phyloP scores from a whole-genome alignment of 2,797 vertebrate genomes.

The Girardinus metallicus region DNA sequence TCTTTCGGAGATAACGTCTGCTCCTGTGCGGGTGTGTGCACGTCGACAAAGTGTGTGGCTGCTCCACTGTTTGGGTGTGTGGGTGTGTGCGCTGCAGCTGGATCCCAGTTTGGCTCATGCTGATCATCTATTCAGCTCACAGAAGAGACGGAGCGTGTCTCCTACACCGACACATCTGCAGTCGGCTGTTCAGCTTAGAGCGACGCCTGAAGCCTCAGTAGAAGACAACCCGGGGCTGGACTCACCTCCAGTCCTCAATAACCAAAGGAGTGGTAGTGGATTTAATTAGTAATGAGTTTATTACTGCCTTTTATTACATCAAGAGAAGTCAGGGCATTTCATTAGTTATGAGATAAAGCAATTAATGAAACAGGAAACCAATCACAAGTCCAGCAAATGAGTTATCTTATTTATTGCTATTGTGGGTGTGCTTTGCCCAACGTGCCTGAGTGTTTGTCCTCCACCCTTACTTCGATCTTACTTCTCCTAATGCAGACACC shows the following conservation, averaged over 20 bases:
- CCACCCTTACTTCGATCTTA: slow-evolving; percentile 12
- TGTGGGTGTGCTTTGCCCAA: slow-evolving; percentile 36
- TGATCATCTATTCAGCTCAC: slow-evolving; percentile 74
- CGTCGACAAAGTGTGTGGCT: not conserved
- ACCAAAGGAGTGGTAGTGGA: slow-evolving; percentile 52
- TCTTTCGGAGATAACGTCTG: slow-evolving; percentile 61
- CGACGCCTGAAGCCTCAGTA: slow-evolving; percentile 49
- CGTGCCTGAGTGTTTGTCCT: slow-evolving; percentile 1
- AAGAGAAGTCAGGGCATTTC: slow-evolving; percentile 59
- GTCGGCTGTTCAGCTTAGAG: slow-evolving; percentile 52
- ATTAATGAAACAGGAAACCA: slow-evolving; percentile 65
- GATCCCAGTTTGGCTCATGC: slow-evolving; percentile 55
- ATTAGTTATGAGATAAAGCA: slow-evolving; percentile 67
- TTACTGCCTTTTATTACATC: slow-evolving; percentile 60
- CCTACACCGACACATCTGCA: slow-evolving; percentile 38
- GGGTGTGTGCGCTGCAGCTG: slow-evolving; percentile 55
- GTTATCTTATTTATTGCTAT: slow-evolving; percentile 51
- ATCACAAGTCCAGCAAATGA: slow-evolving; percentile 48
- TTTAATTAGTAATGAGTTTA: slow-evolving; percentile 68
- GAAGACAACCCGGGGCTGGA: slow-evolving; percentile 47
- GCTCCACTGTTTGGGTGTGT: slow-evolving; percentile 10
- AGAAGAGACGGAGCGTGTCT: slow-evolving; percentile 39
- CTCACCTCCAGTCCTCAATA: slow-evolving; percentile 23
- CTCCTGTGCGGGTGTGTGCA: slow-evolving; percentile 19
- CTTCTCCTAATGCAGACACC: slow-evolving; percentile 16